Base-by-base conservation (phyloP, 1,140 invertebrate genomes). In the Prorops nasuta region DNA sequence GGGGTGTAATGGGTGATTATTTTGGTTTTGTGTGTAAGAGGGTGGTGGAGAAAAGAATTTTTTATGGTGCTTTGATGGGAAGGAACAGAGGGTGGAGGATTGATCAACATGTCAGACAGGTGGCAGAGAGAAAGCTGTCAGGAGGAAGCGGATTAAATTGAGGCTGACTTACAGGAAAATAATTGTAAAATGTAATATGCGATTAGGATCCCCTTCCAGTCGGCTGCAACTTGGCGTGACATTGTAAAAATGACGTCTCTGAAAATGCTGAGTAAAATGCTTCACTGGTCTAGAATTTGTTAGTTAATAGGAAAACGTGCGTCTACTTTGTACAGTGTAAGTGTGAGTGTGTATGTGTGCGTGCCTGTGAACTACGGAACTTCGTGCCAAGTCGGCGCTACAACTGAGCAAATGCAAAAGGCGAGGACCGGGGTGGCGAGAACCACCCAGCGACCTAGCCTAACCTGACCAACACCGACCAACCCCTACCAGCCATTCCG, bases 291-390 rank as follows among this genome's bases (percentile, higher is more conserved):
- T 28, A 28, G 10, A 28, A 28, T 6, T 6, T 28, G 24, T 28
- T 28, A 22, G 22, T 28, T 39, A 52, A 35, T 34, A 54, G 60
- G 68, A 60, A 72, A 71, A 72, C 61, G 73, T 74, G 73, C 71
- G 64, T 65, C 71, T 76, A 73, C 67, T 71, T 72, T 73, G 66
- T 74, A 74, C 71, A 74, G 70, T 72, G 69, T 62, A n/a, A n/a
- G n/a, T n/a, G n/a, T n/a, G n/a, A n/a, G n/a, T n/a, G n/a, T n/a
- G n/a, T n/a, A n/a, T n/a, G n/a, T n/a, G n/a, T n/a, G n/a, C n/a
- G 70, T 73, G 69, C 68, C 66, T 73, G 73, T 71, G 71, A 71
- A 74, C 73, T 74, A 76, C 72, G 61, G 69, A 71, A 76, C 71
- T 71, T 69, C 64, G 64, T 67, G 68, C 71, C 69, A 68, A 67